Conservation (phyloP, 2,113 vertebrate genomes). For the Ginglymostoma cirratum region DNA sequence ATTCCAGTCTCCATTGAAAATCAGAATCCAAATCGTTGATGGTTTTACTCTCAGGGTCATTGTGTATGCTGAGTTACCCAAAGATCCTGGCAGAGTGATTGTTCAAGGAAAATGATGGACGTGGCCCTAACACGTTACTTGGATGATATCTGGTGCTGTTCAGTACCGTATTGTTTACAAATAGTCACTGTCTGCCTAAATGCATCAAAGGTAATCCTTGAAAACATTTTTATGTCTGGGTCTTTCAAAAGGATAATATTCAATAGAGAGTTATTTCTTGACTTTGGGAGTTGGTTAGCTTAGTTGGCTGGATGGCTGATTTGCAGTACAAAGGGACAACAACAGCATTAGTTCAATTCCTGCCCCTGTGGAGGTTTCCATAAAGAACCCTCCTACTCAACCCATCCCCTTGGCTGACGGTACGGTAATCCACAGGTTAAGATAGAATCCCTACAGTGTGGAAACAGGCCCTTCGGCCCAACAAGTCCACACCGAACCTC, state of each 20-base stretch:
- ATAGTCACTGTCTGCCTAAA: background rate
- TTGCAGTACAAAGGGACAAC: too few species aligned
- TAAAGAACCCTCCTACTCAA: too few species aligned
- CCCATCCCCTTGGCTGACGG: too few species aligned
- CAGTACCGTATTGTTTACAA: background rate
- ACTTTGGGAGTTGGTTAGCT: too few species aligned
- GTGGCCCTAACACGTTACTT: background rate
- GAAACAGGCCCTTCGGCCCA: too few species aligned
- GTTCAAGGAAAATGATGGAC: background rate
- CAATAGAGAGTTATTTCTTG: background rate
- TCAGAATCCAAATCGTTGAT: background rate
- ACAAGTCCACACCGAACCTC: too few species aligned
- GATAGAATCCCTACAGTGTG: too few species aligned
- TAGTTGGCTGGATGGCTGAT: too few species aligned
- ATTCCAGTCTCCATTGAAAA: background rate
- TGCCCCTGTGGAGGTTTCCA: too few species aligned
- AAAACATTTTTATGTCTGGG: background rate
- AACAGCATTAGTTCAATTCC: too few species aligned
- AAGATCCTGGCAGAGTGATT: background rate
- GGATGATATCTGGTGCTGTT: background rate
- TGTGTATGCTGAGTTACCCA: background rate
- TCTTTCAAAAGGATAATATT: background rate
- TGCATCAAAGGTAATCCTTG: background rate
- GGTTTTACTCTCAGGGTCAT: background rate
- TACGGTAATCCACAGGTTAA: too few species aligned